Evolutionary conservation across 2,888 invertebrate genomes (phyloP).

Genomic region (Tromatobia lineatoria): DNA sequence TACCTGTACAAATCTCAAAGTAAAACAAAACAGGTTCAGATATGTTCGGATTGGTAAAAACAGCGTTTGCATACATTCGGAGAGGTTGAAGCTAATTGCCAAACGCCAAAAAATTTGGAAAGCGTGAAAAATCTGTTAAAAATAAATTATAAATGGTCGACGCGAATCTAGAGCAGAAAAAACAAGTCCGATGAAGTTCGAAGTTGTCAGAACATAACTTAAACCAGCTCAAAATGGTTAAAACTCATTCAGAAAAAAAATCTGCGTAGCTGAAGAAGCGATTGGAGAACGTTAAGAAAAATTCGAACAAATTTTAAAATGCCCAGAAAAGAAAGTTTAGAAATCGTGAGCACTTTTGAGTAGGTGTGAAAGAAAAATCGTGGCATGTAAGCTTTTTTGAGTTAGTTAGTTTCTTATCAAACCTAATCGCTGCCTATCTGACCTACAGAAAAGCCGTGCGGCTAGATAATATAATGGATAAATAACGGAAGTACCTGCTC

Average conservation of each 20-base stretch:
- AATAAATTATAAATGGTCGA: too few relatives aligned
- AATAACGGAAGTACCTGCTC: constrained; percentile 66
- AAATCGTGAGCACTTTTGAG: neutral
- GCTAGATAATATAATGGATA: constrained; percentile 38
- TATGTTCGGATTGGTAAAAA: too few relatives aligned
- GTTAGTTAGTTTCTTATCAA: neutral
- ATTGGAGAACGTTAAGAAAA: neutral
- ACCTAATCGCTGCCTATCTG: constrained; percentile 8
- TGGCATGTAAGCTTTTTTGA: neutral
- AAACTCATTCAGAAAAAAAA: neutral
- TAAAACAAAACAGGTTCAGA: too few relatives aligned
- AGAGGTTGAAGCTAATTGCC: neutral
- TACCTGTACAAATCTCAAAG: too few relatives aligned
- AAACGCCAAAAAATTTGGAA: neutral
- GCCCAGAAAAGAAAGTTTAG: neutral
- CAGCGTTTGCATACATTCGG: neutral
- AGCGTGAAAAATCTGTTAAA: too few relatives aligned
- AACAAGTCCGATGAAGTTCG: neutral
- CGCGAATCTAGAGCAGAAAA: neutral
- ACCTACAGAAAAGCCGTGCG: constrained; percentile 44
- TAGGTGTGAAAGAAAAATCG: neutral
- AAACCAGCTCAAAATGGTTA: neutral
- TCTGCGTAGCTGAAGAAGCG: neutral
- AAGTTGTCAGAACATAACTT: neutral
- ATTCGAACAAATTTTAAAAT: neutral